Percentiles rank a stretch among this genome's conserved stretches.
Conservation (phyloP, 2,888 invertebrate species). For the Eupithecia centaureata region DNA sequence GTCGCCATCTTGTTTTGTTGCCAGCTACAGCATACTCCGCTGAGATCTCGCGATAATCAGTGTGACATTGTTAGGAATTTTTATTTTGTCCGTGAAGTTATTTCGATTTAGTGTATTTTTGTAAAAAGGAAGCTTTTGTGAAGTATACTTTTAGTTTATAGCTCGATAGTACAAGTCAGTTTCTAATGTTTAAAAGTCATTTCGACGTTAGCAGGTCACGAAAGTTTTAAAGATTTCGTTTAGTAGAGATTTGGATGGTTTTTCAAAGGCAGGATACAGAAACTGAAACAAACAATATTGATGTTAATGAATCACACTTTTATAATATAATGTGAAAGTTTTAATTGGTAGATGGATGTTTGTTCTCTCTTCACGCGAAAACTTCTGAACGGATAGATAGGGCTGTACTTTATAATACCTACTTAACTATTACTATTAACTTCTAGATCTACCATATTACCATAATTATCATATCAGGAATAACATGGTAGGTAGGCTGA, state of each 20-base stretch:
- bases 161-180: not conserved
- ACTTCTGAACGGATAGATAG: not conserved
- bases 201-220: constrained; percentile 34
- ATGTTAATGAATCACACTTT: not conserved
- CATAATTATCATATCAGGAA: too few species aligned
- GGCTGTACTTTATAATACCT: not conserved
- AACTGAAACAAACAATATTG: constrained; percentile 57
- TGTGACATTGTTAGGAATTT: not conserved
- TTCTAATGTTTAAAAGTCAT: constrained; percentile 35
- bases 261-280: constrained; percentile 53
- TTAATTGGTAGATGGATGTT: not conserved
- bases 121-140: not conserved
- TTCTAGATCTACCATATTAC: too few species aligned
- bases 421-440: too few species aligned
- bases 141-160: not conserved
- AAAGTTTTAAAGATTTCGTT: constrained; percentile 13
- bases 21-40: constrained; percentile 28
- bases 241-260: constrained; percentile 51
- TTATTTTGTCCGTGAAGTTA: not conserved
- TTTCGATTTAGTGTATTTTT: not conserved
- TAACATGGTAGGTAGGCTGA: too few species aligned
- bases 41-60: constrained; percentile 27
- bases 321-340: not conserved
- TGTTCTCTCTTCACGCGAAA: not conserved
- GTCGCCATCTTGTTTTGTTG: constrained; percentile 87